phyloP scores from a whole-genome alignment of 1,140 invertebrate species.

The Macrostomum lignano region DNA sequence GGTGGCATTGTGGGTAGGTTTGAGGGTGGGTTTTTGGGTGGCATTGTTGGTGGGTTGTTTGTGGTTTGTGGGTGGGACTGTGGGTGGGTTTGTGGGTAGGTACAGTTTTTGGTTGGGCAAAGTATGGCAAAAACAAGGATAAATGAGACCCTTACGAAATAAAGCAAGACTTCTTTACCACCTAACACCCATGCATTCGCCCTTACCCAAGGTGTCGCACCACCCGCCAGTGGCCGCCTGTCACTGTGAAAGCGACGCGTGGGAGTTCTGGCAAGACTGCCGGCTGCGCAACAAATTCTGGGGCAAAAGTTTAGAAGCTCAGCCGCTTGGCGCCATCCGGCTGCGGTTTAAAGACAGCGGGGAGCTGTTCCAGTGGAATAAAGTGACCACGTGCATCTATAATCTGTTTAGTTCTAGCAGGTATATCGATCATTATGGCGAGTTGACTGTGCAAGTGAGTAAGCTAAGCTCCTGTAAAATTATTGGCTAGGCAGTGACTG shows the following conservation, averaged over 20 bases:
- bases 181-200: no score
- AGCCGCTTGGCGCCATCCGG: constrained; percentile 28
- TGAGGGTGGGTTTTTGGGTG: no score
- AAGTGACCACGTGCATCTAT: constrained; percentile 58
- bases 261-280: constrained; percentile 42
- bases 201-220: constrained; percentile 26
- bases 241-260: constrained; percentile 32
- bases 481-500: no score
- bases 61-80: no score
- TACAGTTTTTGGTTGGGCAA: no score
- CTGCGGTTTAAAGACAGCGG: constrained; percentile 27
- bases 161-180: no score
- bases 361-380: constrained; percentile 49
- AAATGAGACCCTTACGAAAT: no score
- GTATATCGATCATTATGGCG: constrained; percentile 59
- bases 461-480: no score
- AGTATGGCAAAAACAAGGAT: no score
- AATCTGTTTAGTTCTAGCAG: constrained; percentile 49
- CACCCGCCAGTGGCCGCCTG: constrained; percentile 25
- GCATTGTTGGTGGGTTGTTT: no score
- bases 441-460: constrained; percentile 49
- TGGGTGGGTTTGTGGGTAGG: no score
- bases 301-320: constrained; percentile 29
- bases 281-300: constrained; percentile 28
- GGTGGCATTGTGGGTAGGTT: no score